Evolutionary conservation across 2,888 invertebrate genomes (phyloP), one percentile per base, ranked within the genome.

Genomic region (Ganaspis brasiliensis): DNA sequence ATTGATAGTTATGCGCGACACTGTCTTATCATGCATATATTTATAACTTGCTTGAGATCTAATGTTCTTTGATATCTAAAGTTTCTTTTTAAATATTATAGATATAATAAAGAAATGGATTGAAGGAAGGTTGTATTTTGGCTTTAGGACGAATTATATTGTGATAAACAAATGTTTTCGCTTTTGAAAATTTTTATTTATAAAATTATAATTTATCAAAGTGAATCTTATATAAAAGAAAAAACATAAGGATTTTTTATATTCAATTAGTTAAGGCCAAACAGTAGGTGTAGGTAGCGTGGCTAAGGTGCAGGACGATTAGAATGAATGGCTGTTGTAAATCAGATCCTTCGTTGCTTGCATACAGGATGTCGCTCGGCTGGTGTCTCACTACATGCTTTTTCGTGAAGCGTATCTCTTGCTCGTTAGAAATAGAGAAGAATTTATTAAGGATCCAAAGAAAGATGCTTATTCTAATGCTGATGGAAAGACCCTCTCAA

Each of bases 231-330:
- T 45, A 3, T 45, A 45, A 45, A 10, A 45, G n/a, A 49, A 6
- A 8, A 9, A 8, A 52, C 19, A 1, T 9, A 19, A 19, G 19
- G 16, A 52, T 52, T 88, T 87, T 89, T 89, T 87, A 87, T 88
- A 89, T 88, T 90, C 88, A 89, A 90, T 90, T 89, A 89, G 88
- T 83, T 82, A 83, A 83, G 87, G 85, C 82, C 26, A 86, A 84
- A 83, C 79, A 63, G 61, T 67, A 67, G 79, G 81, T 52, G 52
- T 82, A 81, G 81, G 82, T 76, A 82, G 81, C 82, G 81, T 82
- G 81, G 78, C 79, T 71, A 81, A 81, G 80, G 80, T 79, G 78
- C 79, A 78, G 78, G 80, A 80, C 83, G 83, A 84, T 85, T 84
- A 86, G 84, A 83, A 86, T 83, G 84, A 81, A 85, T 83, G 84